Percentiles rank a stretch among this genome's conserved stretches.
Conservation (phyloP, 37 sponge, comb jelly and placozoan genomes). For the Halichondria panicea region DNA sequence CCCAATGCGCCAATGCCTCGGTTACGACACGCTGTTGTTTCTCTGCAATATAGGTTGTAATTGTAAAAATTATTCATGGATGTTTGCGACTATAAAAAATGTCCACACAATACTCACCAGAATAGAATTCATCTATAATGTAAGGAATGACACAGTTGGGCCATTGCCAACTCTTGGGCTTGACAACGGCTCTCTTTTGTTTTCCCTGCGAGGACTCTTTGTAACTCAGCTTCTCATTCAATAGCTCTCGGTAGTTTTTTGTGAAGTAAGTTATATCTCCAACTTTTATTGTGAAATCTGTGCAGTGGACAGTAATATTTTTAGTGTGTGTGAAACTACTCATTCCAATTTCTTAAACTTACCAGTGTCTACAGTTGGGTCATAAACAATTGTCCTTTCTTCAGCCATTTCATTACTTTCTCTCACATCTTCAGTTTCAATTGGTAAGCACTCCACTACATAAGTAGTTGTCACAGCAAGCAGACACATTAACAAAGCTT, state of each 20-base stretch:
- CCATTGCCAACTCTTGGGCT: constrained; percentile 41
- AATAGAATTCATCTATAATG: constrained; percentile 21
- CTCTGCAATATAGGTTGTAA: constrained; percentile 45
- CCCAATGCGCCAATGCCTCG: constrained; percentile 73
- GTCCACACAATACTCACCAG: constrained; percentile 38
- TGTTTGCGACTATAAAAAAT: not conserved
- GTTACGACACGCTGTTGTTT: constrained; percentile 25
- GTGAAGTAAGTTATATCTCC: constrained; percentile 18
- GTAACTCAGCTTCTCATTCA: not conserved
- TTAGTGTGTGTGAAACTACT: too few species aligned
- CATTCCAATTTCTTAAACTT: too few species aligned
- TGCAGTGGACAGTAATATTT: too few species aligned
- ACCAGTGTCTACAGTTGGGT: too few species aligned
- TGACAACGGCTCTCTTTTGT: constrained; percentile 41
- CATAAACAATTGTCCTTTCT: too few species aligned
- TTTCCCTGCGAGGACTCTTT: not conserved
- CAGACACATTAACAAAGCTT: too few species aligned
- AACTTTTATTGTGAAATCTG: not conserved
- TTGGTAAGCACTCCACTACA: too few species aligned
- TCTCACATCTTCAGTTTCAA: too few species aligned
- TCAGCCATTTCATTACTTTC: too few species aligned
- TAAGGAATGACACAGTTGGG: constrained; percentile 54
- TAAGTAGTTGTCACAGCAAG: too few species aligned
- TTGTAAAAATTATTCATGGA: not conserved
- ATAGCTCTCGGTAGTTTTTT: not conserved